Conservation (phyloP, 2,113 vertebrate species). For the Microtus montanus region DNA sequence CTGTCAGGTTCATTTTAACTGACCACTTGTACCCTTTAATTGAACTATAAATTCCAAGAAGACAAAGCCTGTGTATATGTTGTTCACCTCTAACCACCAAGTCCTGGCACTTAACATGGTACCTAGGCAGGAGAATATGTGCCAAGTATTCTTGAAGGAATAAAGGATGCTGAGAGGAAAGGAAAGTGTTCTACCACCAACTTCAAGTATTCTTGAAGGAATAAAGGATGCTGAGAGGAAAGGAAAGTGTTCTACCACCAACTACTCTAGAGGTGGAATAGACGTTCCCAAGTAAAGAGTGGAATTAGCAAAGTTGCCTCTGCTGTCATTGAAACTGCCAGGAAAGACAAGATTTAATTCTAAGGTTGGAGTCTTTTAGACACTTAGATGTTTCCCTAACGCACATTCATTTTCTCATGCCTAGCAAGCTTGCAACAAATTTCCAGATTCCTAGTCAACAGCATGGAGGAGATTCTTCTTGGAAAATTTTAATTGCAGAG, state of each 20-base stretch:
- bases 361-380: background rate
- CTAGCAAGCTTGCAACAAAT: background rate
- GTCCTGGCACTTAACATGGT: background rate
- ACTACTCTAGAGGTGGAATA: background rate
- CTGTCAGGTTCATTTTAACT: background rate
- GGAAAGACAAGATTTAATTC: background rate
- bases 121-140: background rate
- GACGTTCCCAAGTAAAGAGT: background rate
- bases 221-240: background rate
- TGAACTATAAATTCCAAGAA: background rate
- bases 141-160: constrained; percentile 6
- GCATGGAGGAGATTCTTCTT: background rate
- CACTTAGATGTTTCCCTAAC: background rate
- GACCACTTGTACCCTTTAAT: background rate
- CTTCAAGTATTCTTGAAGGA: no score
- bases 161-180: background rate
- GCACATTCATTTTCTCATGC: background rate
- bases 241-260: background rate
- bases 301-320: background rate
- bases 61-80: background rate
- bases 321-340: background rate
- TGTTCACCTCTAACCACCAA: background rate
- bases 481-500: constrained; percentile 56
- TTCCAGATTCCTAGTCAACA: constrained; percentile 11
- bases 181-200: background rate